Conservation (phyloP, 2,797 vertebrate species). For the Takifugu ocellatus region DNA sequence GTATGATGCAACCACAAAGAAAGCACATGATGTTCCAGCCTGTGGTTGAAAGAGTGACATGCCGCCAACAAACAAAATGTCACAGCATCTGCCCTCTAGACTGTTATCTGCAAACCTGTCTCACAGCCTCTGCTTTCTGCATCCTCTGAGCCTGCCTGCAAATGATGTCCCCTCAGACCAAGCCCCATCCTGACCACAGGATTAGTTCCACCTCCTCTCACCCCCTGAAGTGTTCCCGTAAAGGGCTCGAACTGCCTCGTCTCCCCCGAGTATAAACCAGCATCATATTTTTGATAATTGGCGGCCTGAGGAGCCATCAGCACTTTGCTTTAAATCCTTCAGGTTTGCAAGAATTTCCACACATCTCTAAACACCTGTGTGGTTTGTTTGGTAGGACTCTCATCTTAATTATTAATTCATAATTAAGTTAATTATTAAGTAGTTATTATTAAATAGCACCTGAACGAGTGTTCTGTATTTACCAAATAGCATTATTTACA, state of each 20-base stretch:
- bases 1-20: conserved; percentile 68
- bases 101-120: conserved; percentile 47
- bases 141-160: conserved; percentile 34
- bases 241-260: conserved; percentile 38
- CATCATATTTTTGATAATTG: conserved; percentile 19
- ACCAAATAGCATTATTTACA: no score
- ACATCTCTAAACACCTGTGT: neutral
- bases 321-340: conserved; percentile 22
- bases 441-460: no score
- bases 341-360: conserved; percentile 18
- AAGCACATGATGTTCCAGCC: conserved; percentile 44
- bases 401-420: no score
- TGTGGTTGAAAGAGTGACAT: conserved; percentile 34
- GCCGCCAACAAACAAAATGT: conserved; percentile 50
- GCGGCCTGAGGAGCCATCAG: conserved; percentile 18
- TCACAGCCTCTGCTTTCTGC: conserved; percentile 29
- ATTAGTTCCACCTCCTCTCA: conserved; percentile 58
- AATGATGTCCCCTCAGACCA: conserved; percentile 47
- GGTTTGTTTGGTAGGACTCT: neutral
- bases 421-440: no score
- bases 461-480: no score
- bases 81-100: conserved; percentile 40
- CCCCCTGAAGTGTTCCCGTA: conserved; percentile 33
- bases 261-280: conserved; percentile 26
- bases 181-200: conserved; percentile 14